These are phyloP conservation scores for Eulithis testata DNA, from an alignment of 2,888 invertebrate species.

Conservation along the genomic window DNA sequence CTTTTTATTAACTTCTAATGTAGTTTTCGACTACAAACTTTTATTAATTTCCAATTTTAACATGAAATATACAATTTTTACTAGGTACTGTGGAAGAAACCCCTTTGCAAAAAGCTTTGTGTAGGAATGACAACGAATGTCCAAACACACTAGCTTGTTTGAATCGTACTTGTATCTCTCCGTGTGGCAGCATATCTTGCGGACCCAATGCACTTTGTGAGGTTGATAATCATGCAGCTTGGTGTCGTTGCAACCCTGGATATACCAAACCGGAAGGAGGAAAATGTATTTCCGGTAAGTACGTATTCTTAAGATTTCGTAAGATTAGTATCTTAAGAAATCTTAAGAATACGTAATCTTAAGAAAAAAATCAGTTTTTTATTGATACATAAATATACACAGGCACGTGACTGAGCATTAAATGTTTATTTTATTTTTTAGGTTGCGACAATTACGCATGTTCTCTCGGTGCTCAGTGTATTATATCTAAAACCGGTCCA, in stretches of 20 bases:
- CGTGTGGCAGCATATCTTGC: constrained; percentile 91
- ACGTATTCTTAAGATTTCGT: too few species aligned
- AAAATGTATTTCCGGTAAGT: constrained; percentile 91
- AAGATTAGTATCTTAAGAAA: too few species aligned
- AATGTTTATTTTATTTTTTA: constrained; percentile 61
- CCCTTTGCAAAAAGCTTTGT: constrained; percentile 86
- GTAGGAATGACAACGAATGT: constrained; percentile 90
- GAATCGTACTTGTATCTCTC: constrained; percentile 91
- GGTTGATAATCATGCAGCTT: constrained; percentile 93
- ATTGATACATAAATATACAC: not conserved
- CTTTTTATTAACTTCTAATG: not conserved
- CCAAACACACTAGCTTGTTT: constrained; percentile 92
- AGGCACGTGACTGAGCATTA: not conserved
- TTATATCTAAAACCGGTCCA: constrained; percentile 92
- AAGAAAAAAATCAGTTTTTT: too few species aligned
- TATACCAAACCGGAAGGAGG: constrained; percentile 91
- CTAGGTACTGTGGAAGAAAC: constrained; percentile 68
- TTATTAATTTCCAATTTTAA: not conserved
- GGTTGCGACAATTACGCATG: constrained; percentile 92
- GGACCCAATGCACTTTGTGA: constrained; percentile 94
- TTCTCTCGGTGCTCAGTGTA: constrained; percentile 93
- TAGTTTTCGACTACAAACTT: too few species aligned
- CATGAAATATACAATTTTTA: constrained; percentile 24
- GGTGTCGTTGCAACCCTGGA: constrained; percentile 94
- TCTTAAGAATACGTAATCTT: too few species aligned